These are phyloP conservation scores for Spinus olivaceus DNA, from an alignment of 2,797 vertebrate genomes.

Conservation along the genomic window DNA sequence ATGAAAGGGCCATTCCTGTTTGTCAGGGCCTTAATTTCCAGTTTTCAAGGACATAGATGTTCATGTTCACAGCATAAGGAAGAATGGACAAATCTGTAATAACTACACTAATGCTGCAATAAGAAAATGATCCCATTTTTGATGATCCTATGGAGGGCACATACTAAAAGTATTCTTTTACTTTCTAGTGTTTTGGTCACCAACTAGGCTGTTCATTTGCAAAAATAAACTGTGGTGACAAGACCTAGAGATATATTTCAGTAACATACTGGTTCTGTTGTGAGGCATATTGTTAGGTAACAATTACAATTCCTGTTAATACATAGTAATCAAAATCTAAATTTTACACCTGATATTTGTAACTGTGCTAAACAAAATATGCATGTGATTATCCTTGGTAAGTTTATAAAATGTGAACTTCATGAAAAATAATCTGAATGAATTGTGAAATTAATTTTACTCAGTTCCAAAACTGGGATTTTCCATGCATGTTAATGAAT, in stretches of 20 bases:
- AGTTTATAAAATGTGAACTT: not conserved
- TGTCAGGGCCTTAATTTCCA: not conserved
- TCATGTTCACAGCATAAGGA: accelerated
- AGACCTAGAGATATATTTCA: not conserved
- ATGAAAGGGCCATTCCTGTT: not conserved
- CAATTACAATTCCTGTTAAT: not conserved
- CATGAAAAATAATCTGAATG: constrained; percentile 28
- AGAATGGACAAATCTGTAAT: not conserved
- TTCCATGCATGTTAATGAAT: not conserved
- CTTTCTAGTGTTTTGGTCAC: not conserved
- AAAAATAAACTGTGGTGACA: not conserved
- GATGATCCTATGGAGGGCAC: not conserved
- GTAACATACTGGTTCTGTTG: not conserved
- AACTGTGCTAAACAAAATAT: not conserved
- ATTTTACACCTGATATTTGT: not conserved
- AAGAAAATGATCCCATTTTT: not conserved
- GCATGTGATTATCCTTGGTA: not conserved
- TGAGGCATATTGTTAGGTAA: not conserved
- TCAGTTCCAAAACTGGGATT: not conserved
- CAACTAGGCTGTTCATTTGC: not conserved
- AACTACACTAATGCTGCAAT: not conserved
- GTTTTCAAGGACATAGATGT: not conserved
- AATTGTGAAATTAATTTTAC: constrained; percentile 25
- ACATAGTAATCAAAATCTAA: not conserved
- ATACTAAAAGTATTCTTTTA: not conserved